Evolutionary conservation across 1,140 invertebrate species (phyloP), one percentile per base, ranked within the genome.

Genomic region (Dufourea novaeangliae): DNA sequence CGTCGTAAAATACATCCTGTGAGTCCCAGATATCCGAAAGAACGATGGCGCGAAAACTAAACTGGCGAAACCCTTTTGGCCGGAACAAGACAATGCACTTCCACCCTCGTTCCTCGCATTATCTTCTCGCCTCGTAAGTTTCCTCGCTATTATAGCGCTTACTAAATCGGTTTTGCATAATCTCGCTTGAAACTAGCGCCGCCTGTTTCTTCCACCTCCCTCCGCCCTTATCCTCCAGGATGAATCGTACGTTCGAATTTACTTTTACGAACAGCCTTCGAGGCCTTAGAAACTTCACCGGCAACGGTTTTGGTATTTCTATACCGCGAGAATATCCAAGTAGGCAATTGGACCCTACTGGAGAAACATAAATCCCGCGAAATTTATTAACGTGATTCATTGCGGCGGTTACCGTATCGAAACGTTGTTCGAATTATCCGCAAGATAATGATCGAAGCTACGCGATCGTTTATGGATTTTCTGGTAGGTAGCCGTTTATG

Each of bases 151-250:
- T 84, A 83, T 80, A 83, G 81, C 70, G 56, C 78, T 83, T 83
- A 76, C 77, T 84, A 83, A 84, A 84, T 84, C 82, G 81, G 77
- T 84, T 84, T 84, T 84, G 81, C 82, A 84, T 84, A 84, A 84
- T 84, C 82, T 71, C 32, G 61, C 56, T 82, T 74, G 82, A 79
- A 83, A 66, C 78, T 57, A 59, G 44, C 70, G 50, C 68, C 29
- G 27, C 66, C 67, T 52, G 22, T n/a, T n/a, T n/a, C n/a, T n/a
- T n/a, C n/a, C n/a, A n/a, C n/a, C n/a, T n/a, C n/a, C n/a, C n/a
- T n/a, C 74, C 39, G 22, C 41, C 22, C 25, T 62, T 79, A 63
- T 54, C 44, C 46, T n/a, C n/a, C 2, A 56, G 37, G 46, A 72
- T 29, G 80, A 80, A 79, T 84, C 78, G 81, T 71, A 74, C 77